Evolutionary conservation across 2,797 vertebrate genomes (phyloP), one percentile per base, ranked within the genome.

Genomic region (Limnodromus scolopaceus): DNA sequence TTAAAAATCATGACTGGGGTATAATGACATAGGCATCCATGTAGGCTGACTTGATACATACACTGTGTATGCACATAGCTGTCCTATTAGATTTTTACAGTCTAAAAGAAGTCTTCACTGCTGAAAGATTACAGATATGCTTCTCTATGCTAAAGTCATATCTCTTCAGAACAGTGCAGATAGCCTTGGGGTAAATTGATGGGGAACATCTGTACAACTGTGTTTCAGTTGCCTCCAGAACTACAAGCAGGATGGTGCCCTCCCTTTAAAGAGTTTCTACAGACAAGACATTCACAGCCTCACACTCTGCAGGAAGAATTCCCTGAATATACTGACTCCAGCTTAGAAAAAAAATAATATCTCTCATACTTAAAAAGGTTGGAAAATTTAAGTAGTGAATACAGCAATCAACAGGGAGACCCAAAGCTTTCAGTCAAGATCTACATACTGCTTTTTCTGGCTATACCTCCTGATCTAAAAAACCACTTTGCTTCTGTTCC

Each of bases 271-370:
- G 8, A 63, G 4, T 17, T 10, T 53, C 70, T 53, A 34, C 30
- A 51, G 18, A 7, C 32, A 54, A 89, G 74, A 54, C 4, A 32
- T 78, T 58, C 25, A 86, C 34, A 78, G 7, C 3, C 10, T 55
- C 19, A 48, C 5, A 32, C 2, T 53, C 32, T 79, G 10, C 23
- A 66, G 15, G 28, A 89, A 65, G 6, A 63, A 54, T 41, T 87
- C 5, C 13, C 3, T 16, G 81, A 60, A 46, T 36, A 54, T 18
- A 48, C 3, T 18, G 5, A 1, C 8, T 84, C 13, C 27, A 71
- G 5, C 25, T 75, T 32, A 80, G 27, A 87, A 92, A 86, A 90
- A 86, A 93, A 94, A 57, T 34, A 20, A 4, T 30, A 38, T 9
- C 9, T 80, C 8, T 53, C 20, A 27, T 60, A 30, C 10, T 34